Base-by-base conservation (phyloP, 2,797 vertebrate genomes). In the Pitangus sulphuratus region DNA sequence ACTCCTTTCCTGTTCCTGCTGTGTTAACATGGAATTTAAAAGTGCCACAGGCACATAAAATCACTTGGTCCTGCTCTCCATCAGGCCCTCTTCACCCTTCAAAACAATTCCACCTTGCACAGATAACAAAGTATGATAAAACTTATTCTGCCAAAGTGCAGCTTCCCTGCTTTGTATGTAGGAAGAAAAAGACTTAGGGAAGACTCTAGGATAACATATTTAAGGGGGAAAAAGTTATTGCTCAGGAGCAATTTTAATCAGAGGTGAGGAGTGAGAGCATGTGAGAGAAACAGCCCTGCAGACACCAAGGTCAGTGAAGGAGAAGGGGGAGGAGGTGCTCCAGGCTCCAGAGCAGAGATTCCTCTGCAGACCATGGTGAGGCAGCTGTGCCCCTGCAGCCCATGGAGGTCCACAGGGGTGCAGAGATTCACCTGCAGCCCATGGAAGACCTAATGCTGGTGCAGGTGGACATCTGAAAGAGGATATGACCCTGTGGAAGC, bases 181-280 rank as follows among this genome's bases (percentile, higher is more conserved):
- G 9, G 8, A 60, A 42, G 9, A 66, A 82, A 80, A 80, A 79
- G 7, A 28, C 2, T 33, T 30, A 33, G 20, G 25, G 11, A 78
- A 53, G 30, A 18, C 9, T 39, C 25, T 31, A 28, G 6, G 28
- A 18, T 18, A 18, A 15, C 8, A 6, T 42, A 37, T n/a, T 69
- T 44, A 42, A 28, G 37, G 9, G 15, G 15, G 1, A 0, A 33
- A 57, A 39, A 31, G 24, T 21, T 51, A 26, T 7, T 3, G 0
- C 42, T 21, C 8, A 26, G 37, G 28, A 70, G 44, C 15, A 83
- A 51, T 13, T 39, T 14, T 20, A 51, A n/a, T 48, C 70, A 75
- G 48, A 42, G 35, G 8, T 1, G 2, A 72, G 24, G 53, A 37
- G 21, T 26, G 42, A 77, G 24, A 51, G 13, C 6, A 6, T 39